Evolutionary conservation across 2,113 vertebrate genomes (phyloP), one percentile per base, ranked within the genome.

Genomic region (Ceyx melanurus): DNA sequence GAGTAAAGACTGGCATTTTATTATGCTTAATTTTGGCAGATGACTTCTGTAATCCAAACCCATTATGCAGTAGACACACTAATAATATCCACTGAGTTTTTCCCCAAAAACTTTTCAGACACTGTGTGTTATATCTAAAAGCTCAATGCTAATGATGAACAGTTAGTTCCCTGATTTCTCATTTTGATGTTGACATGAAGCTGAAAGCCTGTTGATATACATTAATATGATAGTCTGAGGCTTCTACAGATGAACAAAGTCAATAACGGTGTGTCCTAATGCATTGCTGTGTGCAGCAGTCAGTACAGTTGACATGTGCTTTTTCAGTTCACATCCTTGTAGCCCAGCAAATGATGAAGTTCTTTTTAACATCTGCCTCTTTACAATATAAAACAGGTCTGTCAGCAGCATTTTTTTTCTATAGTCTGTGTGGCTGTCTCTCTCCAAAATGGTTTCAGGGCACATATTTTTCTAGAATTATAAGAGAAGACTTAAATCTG

Each of bases 41-140:
- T 45, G 45, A 15, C 45, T 45, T 45, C 37, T 82, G 31, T 12
- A 35, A 61, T 48, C 46, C 40, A 31, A 54, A 23, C 10, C 12
- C 20, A 2, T 71, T 3, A 0, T 22, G 33, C 17, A 25, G 43
- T 3, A 45, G 60, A 10, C 4, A 2, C 5, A 2, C 33, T 43
- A 4, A 0, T 11, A 35, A 37, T 4, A 8, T 4, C 29, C 19
- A 3, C 4, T 3, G 22, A 50, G 23, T 3, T 86, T 62, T 75
- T 23, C 20, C 20, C 31, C 19, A 2, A n/a, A 65, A n/a, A 9
- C 15, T n/a, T 62, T 10, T 16, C n/a, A 22, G 45, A 67, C n/a
- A 2, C n/a, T 33, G 15, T 0, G 0, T 7, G 29, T 25, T 43
- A 6, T 23, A 18, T 0, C 43, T 31, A 3, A 51, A 57, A 77